Percentiles rank a stretch among this genome's conserved stretches.
Conservation (phyloP, 92 coral and sea anemone genomes). For the Zoanthus gigantus region DNA sequence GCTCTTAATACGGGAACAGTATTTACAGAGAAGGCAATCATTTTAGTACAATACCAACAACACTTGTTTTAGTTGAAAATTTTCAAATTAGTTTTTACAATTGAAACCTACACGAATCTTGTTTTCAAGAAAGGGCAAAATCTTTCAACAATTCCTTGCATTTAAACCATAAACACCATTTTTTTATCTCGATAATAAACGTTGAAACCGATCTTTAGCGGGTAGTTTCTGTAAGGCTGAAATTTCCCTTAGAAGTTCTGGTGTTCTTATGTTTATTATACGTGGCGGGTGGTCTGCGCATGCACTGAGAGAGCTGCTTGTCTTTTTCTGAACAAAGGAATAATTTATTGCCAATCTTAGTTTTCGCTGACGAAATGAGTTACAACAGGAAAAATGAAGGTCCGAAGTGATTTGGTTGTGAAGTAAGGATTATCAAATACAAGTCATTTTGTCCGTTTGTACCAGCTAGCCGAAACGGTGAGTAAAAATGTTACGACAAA, state of each 20-base stretch:
- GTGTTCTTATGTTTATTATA: constrained; percentile 79
- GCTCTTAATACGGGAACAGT: too few species aligned
- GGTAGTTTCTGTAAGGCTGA: constrained; percentile 28
- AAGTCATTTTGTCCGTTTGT: constrained; percentile 4
- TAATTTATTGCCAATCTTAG: constrained; percentile 61
- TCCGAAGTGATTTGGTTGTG: constrained; percentile 41
- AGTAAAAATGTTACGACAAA: not conserved
- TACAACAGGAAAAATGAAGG: constrained; percentile 64
- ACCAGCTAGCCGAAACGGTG: constrained; percentile 51
- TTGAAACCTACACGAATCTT: not conserved
- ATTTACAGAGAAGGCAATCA: too few species aligned
- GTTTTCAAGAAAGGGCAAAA: not conserved
- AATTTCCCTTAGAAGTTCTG: constrained; percentile 23
- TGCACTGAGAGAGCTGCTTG: constrained; percentile 66
- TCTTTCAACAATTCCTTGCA: not conserved
- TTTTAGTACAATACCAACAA: too few species aligned
- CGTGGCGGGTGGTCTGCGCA: constrained; percentile 86
- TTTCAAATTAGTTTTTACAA: too few species aligned
- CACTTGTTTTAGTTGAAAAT: too few species aligned
- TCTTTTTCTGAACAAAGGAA: constrained; percentile 81
- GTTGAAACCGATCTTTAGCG: not conserved
- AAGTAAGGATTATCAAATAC: constrained; percentile 31
- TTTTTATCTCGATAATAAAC: not conserved
- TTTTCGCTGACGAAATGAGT: constrained; percentile 60
- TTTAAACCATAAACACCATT: not conserved